Base-by-base conservation (phyloP, 2,888 invertebrate genomes). In the Caradrina kadenii region DNA sequence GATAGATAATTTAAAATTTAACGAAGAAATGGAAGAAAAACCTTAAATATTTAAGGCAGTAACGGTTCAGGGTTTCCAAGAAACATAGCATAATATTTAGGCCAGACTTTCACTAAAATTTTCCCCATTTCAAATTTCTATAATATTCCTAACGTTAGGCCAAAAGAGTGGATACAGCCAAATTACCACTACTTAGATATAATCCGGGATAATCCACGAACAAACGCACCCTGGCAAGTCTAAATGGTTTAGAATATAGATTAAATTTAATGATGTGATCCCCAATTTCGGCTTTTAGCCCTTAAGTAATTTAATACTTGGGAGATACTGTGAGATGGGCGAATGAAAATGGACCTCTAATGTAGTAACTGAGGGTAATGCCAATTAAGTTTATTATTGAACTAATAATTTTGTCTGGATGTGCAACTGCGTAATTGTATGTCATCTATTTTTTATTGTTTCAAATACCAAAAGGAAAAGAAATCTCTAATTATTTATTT, bases 241-340 rank as follows among this genome's bases (percentile, higher is more conserved):
- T 88, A 89, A 92, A 92, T 88, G 90, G 89, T 92, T 93, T 91
- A 90, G 91, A 91, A 92, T 92, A 91, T 90, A 91, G 91, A 93
- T 93, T 93, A 93, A 92, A 92, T 93, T 93, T 92, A 92, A 94
- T 91, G 90, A 91, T 88, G 88, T 90, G 90, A 91, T 90, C 90
- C 81, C 88, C 90, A 90, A 92, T 92, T 92, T 91, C 86, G 88
- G 91, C 91, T 89, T 88, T 89, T 86, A 86, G 84, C 73, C 83
- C 84, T 82, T 83, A 78, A 78, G 78, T 89, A 87, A 89, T 88
- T 89, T 85, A 88, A 88, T 84, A 83, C 84, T 86, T 74, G 69
- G 76, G 52, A 71, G 71, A 80, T 81, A 79, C 76, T 79, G 71
- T 83, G 74, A 74, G 73, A 82, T 69, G 73, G 72, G 70, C 48